Evolutionary conservation across 92 coral and sea anemone species (phyloP).

Genomic region (Ricordea florida): DNA sequence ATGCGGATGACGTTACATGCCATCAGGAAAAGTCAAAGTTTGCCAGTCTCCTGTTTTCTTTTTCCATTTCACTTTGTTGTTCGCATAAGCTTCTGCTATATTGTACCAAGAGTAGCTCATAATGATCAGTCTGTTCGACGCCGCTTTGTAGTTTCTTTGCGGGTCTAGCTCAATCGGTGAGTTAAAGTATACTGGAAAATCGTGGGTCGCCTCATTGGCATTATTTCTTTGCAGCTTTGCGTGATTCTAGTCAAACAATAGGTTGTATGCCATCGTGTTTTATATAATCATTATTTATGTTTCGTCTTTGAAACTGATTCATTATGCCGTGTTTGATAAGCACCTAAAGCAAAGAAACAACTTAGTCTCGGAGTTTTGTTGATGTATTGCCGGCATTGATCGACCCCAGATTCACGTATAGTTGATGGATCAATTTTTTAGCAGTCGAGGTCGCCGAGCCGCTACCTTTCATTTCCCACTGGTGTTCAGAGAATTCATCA

Average conservation of each 20-base stretch:
- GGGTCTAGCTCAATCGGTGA: not conserved
- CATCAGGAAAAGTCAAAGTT: slow-evolving; percentile 1
- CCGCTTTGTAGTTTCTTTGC: not conserved
- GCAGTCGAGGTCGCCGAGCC: not conserved
- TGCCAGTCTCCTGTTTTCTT: not conserved
- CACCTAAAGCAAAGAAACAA: not conserved
- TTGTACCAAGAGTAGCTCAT: slow-evolving; percentile 30
- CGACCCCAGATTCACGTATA: not conserved
- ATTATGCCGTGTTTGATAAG: not conserved
- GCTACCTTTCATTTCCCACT: not conserved
- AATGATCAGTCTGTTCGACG: not conserved
- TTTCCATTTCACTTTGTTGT: slow-evolving; percentile 11
- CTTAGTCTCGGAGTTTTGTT: not conserved
- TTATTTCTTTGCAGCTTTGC: not conserved
- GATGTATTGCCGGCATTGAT: not conserved
- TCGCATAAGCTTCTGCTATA: not conserved
- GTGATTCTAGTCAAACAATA: not conserved
- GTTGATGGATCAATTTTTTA: not conserved
- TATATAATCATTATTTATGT: too few species aligned
- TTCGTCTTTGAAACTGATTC: too few species aligned
- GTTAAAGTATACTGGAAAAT: not conserved
- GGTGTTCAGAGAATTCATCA: not conserved
- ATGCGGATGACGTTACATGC: not conserved
- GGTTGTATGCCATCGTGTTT: not conserved
- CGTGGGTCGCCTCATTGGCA: not conserved